These are phyloP conservation scores for Ctena decussata DNA, from an alignment of 2,888 invertebrate genomes.

Conservation along the genomic window DNA sequence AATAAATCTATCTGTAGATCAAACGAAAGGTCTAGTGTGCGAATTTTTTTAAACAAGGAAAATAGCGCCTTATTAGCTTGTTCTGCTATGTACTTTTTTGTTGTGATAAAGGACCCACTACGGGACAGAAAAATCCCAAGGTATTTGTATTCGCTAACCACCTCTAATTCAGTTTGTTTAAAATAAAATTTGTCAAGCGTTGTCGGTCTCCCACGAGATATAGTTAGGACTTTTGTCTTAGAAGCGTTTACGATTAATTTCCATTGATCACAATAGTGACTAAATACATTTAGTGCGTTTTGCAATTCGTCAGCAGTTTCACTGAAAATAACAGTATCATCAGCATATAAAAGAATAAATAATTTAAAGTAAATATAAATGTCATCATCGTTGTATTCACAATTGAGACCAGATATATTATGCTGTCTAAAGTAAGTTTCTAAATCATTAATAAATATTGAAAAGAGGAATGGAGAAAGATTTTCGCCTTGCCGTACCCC, in stretches of 20 bases:
- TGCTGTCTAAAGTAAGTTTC: slow-evolving; percentile 1
- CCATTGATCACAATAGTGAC: slow-evolving; percentile 28
- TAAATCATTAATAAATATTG: slow-evolving; percentile 11
- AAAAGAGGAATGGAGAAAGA: slow-evolving; percentile 16
- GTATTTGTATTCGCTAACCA: slow-evolving; percentile 17
- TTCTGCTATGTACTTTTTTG: not conserved
- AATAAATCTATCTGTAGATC: not conserved
- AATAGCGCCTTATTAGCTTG: slow-evolving; percentile 26
- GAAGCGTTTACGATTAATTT: slow-evolving; percentile 25
- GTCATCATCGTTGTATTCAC: slow-evolving; percentile 2
- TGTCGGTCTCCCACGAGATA: not conserved
- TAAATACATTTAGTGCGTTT: slow-evolving; percentile 10
- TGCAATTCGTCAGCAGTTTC: slow-evolving; percentile 15
- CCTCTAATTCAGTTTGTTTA: slow-evolving; percentile 2
- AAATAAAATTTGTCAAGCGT: not conserved
- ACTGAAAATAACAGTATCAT: slow-evolving; percentile 35
- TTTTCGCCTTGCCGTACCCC: slow-evolving; percentile 10
- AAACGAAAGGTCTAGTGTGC: not conserved
- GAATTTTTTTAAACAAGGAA: not conserved
- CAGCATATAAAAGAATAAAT: slow-evolving; percentile 29
- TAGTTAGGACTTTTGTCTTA: slow-evolving; percentile 22
- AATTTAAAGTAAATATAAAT: not conserved
- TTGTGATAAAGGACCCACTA: slow-evolving; percentile 15
- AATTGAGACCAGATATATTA: not conserved
- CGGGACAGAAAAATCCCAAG: slow-evolving; percentile 11